Evolutionary conservation across 2,888 invertebrate species (phyloP), one percentile per base, ranked within the genome.

Genomic region (Trachelus iudaicus): DNA sequence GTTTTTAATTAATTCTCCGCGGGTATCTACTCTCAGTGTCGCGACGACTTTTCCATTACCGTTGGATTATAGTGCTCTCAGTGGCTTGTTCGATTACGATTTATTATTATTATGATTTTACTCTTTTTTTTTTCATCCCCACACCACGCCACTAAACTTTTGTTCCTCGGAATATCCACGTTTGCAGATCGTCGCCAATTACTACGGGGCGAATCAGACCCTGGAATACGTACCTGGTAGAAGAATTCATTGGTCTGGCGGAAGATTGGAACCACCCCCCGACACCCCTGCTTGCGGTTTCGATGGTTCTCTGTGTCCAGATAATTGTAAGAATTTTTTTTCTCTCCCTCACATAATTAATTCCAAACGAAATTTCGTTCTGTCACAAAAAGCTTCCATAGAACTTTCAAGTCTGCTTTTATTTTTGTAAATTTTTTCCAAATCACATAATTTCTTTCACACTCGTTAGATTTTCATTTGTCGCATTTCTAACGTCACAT

Each of bases 211-310:
- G 3, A 95, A 95, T 84, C 95, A 96, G 85, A 94, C 95, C 6
- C 94, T 98, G 74, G 94, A 95, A 85, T 95, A 95, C 85, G 94
- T 96, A 23, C 92, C 94, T 12, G 94, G 94, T 33, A 95, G 95
- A 82, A 93, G 93, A 33, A 98, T 98, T 80, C 95, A 96, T 89
- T 98, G 98, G 98, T 95, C 97, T 6, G 98, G 97, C 23, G 95
- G 95, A 9, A 92, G 96, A 73, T 90, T 92, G 0, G 94, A 94
- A 0, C 97, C 97, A 0, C 97, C 98, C 0, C 95, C 95, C 0
- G 99, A 99, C 92, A 96, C 95, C 3, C 99, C 99, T 0, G 93
- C 93, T 80, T 99, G 99, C 91, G 99, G 99, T 69, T 99, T 96
- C 90, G 98, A 99, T 90, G 95, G 96, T 73, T 95, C 97, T 0